phyloP scores from a whole-genome alignment of 2,888 invertebrate species.

The Polymixis flavicincta region DNA sequence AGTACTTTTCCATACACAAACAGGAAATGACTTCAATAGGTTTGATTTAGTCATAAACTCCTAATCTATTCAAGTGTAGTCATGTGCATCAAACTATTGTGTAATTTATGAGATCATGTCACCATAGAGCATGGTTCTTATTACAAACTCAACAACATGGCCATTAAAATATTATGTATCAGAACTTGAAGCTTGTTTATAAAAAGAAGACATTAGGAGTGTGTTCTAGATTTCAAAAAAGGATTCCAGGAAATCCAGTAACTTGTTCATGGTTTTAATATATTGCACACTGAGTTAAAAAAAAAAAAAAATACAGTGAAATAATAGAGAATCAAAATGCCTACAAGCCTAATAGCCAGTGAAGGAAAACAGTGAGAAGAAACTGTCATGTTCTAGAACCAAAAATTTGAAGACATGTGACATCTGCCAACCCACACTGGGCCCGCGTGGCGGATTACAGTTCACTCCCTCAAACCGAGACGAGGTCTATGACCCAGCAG shows the following conservation, averaged over 20 bases:
- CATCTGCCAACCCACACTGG: too few species aligned
- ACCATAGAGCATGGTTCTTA: slow-evolving; percentile 27
- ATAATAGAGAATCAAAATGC: too few species aligned
- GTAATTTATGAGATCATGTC: slow-evolving; percentile 36
- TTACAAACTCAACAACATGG: slow-evolving; percentile 22
- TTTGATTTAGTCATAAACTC: slow-evolving; percentile 28
- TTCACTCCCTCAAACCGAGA: too few species aligned
- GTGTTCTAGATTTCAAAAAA: not conserved
- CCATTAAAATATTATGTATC: slow-evolving; percentile 28
- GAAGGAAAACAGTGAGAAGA: too few species aligned
- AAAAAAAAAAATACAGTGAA: too few species aligned
- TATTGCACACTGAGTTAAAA: not conserved
- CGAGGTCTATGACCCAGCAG: too few species aligned
- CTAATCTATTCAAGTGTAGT: slow-evolving; percentile 40
- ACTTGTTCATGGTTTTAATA: not conserved
- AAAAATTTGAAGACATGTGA: too few species aligned
- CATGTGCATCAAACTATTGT: slow-evolving; percentile 41
- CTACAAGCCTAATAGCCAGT: too few species aligned
- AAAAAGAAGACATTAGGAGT: not conserved
- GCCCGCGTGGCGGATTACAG: too few species aligned
- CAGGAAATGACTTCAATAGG: slow-evolving; percentile 39
- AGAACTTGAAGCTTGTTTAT: slow-evolving; percentile 5
- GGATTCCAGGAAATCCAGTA: not conserved
- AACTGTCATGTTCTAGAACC: too few species aligned
- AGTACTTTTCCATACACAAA: slow-evolving; percentile 45